Evolutionary conservation across 1,140 invertebrate species (phyloP).

Genomic region (Leguminivora glycinivorella): DNA sequence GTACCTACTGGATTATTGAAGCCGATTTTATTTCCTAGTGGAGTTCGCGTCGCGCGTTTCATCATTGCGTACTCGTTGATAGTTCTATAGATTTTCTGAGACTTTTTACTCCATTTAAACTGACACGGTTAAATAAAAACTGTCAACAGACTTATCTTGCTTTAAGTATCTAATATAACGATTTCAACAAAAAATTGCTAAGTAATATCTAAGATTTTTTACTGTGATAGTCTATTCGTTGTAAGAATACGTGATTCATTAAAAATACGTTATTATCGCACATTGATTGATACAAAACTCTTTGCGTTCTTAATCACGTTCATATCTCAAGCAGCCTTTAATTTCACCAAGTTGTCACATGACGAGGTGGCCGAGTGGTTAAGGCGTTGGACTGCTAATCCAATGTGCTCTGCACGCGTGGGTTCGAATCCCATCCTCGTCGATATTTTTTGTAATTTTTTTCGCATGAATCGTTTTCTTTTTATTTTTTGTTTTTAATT

Average conservation of each 20-base stretch:
- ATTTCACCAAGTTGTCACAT: constrained; percentile 1
- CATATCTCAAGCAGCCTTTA: not conserved
- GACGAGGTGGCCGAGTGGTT: constrained; percentile 94
- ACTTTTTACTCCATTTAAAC: too few relatives aligned
- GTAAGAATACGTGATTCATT: not conserved
- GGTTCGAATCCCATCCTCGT: constrained; percentile 94
- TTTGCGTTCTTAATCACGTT: constrained; percentile 8
- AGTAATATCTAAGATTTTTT: constrained; percentile 22
- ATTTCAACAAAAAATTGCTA: not conserved
- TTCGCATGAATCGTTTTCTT: not conserved
- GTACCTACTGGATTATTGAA: too few relatives aligned
- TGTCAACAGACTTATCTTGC: too few relatives aligned
- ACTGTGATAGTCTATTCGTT: not conserved
- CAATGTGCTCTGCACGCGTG: constrained; percentile 87
- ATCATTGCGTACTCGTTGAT: too few relatives aligned
- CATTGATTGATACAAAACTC: not conserved
- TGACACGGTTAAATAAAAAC: too few relatives aligned
- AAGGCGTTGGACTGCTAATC: constrained; percentile 92
- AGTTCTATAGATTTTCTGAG: too few relatives aligned
- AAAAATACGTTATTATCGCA: not conserved
- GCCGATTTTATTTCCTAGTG: too few relatives aligned
- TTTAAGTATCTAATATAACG: too few relatives aligned
- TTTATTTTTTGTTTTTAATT: not conserved
- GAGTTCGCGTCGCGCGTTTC: too few relatives aligned
- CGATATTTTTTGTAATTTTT: constrained; percentile 57